Base-by-base conservation (phyloP, 1,140 invertebrate genomes). In the Nebria ingens region DNA sequence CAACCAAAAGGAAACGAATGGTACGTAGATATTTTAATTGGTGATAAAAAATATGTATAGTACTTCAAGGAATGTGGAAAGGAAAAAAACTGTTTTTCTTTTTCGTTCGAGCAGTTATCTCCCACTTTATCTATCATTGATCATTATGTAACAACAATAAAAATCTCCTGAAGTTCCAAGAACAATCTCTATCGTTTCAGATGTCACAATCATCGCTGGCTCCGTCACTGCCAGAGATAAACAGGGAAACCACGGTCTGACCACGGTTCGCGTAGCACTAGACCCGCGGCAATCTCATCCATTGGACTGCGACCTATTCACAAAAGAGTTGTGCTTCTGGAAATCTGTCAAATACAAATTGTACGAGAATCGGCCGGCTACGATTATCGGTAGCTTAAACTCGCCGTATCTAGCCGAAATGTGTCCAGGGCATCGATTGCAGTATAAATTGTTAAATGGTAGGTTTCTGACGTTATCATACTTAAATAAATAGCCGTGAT, bases 271-370 rank as follows among this genome's bases (percentile, higher is more conserved):
- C 13, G 6, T 49, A 49, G 13, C 19, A 13, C 6, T 49, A 49
- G 42, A 49, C 6, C 19, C 42, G 17, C 13, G 13, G 13, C 13
- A 49, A 49, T 6, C 19, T 20, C 50, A 57, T 20, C 19, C 25
- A 23, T 49, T 59, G 19, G 62, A 64, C 38, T 66, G 64, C 52
- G 63, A 64, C 54, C 50, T 59, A 23, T 55, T 64, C 29, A 51
- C 56, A 12, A 54, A 60, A 4, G 60, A 66, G 51, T 59, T 66
- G 42, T 66, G 64, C 55, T 66, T 61, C 55, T 66, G 64, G 64
- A 54, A 59, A 40, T 45, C 58, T 11, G 62, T 53, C 15, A 57
- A 42, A 12, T 66, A 66, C 52, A 56, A 55, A 22, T 53, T 66
- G 38, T 59, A 53, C 19, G 63, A 63, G 38, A 64, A 61, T 50